Evolutionary conservation across 2,113 vertebrate species (phyloP), one percentile per base, ranked within the genome.

Genomic region (Oryzias woworae): DNA sequence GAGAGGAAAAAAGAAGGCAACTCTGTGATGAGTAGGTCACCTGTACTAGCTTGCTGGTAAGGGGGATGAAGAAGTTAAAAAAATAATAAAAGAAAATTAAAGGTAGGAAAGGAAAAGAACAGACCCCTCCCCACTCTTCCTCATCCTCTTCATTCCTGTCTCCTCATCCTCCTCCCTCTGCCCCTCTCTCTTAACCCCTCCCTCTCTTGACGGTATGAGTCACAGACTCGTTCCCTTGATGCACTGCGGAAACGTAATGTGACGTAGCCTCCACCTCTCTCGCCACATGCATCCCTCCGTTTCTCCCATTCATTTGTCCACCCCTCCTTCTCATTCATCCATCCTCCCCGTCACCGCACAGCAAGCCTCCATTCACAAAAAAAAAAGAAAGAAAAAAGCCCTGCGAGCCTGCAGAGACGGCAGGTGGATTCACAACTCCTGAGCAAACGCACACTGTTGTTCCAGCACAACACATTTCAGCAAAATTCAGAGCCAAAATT

Each of bases 141-240:
- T 58, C 58, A 52, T 67, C 73, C 52, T 69, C 69, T 56, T 68
- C 77, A 46, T 75, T 60, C 53, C 45, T 41, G 48, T 66, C 44
- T 76, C 61, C 53, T 57, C 58, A 43, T 48, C 52, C 52, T 72
- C 56, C 43, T n/a, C 49, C 44, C 53, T 59, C 56, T 66, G 60
- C n/a, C 48, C 69, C 31, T 42, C 60, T 45, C 53, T 44, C 51
- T 48, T 53, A 44, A 47, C 59, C 49, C 71, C 66, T 43, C 70
- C 76, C 83, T 69, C 41, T 77, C 85, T 77, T 79, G 85, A 74
- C 56, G 53, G 88, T 78, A 91, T 93, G 92, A 93, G 88, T 92
- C 92, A 93, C 89, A 93, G 82, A 69, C 88, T 71, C 82, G 85
- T 90, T 92, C 92, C 91, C 90, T 92, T 90, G 87, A 91, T 92